Evolutionary conservation across 2,797 vertebrate species (phyloP).

Genomic region (Epinephelus awoara): DNA sequence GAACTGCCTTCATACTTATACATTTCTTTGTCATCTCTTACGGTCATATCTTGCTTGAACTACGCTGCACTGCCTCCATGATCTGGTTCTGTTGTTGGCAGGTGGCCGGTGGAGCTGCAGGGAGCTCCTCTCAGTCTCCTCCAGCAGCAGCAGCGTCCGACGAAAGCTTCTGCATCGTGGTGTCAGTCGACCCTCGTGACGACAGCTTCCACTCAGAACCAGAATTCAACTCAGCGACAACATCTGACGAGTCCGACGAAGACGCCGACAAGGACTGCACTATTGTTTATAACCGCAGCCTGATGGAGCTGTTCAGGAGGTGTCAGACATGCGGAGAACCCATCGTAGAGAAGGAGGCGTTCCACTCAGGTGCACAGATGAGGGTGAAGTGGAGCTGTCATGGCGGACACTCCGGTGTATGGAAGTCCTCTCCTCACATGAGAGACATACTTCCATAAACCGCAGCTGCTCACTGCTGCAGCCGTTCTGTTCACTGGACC

Average conservation of each 20-base stretch:
- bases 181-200: conserved; percentile 17
- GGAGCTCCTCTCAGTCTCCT: neutral
- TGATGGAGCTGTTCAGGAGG: conserved; percentile 38
- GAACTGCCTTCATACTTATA: too few relatives aligned
- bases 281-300: neutral
- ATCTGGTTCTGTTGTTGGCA: neutral
- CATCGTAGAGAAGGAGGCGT: neutral
- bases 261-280: neutral
- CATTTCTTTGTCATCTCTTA: too few relatives aligned
- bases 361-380: neutral
- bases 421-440: conserved; percentile 31
- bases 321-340: conserved; percentile 34
- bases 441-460: neutral
- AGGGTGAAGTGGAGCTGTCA: conserved; percentile 42
- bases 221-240: neutral
- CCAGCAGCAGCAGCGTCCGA: neutral
- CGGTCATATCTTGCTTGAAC: too few relatives aligned
- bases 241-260: neutral
- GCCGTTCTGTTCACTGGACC: neutral
- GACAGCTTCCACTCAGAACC: conserved; percentile 12
- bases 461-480: neutral
- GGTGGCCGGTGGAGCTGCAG: neutral
- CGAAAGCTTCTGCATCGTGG: conserved; percentile 38
- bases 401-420: conserved; percentile 1
- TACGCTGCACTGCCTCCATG: too few relatives aligned